Evolutionary conservation across 1,140 invertebrate genomes (phyloP), one percentile per base, ranked within the genome.

Genomic region (Caenorhabditis brenneri): DNA sequence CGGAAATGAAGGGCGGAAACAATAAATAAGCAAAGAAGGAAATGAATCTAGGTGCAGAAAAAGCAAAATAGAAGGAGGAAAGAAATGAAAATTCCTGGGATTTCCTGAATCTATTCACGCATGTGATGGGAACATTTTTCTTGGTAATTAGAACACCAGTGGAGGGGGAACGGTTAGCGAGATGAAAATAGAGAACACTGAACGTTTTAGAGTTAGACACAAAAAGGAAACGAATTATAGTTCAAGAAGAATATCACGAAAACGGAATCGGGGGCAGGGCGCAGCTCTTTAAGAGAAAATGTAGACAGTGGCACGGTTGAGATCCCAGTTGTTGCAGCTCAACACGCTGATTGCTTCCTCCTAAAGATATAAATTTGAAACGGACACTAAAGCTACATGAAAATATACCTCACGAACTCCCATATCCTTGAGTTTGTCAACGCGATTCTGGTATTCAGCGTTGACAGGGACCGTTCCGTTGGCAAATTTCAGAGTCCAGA

Each of bases 401-500:
- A n/a, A n/a, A n/a, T n/a, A n/a, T n/a, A n/a, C n/a, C n/a, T 91
- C 91, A 85, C 89, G 90, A 89, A 92, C 92, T 84, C 92, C 92
- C 92, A 93, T 92, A 74, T 88, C 90, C 86, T 88, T 90, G 85
- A 93, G 83, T 85, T 91, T 91, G 82, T 85, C 55, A 82, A 92
- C 88, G 87, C 91, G 92, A 49, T 90, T 84, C 42, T 91, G 88
- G 85, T 90, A 88, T 48, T 91, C 91, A 46, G 74, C 22, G 53
- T 88, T 82, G 48, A 80, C 79, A 29, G 79, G 74, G 7, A 86
- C 85, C n/a, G 83, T 69, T 33, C 88, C 87, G 22, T 89, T 94
- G 36, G 97, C 98, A 93, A 98, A 99, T 22, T 94, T 93, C 90
- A 94, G 94, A 84, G 97, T 96, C 98, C 98, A 99, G 92, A 97